Percentiles rank a stretch among this genome's conserved stretches.
Evolutionary conservation across 1,140 invertebrate genomes (phyloP).

Genomic region (Ephestia elutella): DNA sequence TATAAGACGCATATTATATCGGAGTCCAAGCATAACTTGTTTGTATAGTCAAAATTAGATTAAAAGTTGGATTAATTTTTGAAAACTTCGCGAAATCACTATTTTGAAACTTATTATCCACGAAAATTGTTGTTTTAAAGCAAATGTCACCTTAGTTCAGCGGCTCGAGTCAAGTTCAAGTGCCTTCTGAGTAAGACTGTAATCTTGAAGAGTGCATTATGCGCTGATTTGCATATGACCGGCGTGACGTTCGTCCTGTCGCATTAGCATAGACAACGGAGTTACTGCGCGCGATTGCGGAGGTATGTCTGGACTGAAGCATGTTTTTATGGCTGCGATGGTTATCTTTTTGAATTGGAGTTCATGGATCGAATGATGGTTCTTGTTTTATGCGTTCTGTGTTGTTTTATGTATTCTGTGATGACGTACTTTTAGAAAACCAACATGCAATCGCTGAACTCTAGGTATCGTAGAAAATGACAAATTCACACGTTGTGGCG

Average conservation of each 20-base stretch:
- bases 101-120: no score
- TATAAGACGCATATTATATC: no score
- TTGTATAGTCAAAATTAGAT: no score
- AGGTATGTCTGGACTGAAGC: neutral
- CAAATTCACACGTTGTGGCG: no score
- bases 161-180: conserved; percentile 56
- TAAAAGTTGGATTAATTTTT: no score
- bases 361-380: neutral
- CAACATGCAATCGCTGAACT: no score
- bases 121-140: neutral
- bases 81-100: no score
- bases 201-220: conserved; percentile 34
- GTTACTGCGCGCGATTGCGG: conserved; percentile 5
- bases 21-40: no score
- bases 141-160: conserved; percentile 54
- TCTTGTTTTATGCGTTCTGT: no score
- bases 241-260: conserved; percentile 42
- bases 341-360: neutral
- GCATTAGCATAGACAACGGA: conserved; percentile 39
- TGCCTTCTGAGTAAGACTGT: conserved; percentile 30
- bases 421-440: no score
- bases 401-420: no score
- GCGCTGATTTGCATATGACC: conserved; percentile 27
- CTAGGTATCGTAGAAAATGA: no score
- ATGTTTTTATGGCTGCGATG: neutral